Evolutionary conservation across 2,888 invertebrate genomes (phyloP).

Genomic region (Copidosoma aretas): DNA sequence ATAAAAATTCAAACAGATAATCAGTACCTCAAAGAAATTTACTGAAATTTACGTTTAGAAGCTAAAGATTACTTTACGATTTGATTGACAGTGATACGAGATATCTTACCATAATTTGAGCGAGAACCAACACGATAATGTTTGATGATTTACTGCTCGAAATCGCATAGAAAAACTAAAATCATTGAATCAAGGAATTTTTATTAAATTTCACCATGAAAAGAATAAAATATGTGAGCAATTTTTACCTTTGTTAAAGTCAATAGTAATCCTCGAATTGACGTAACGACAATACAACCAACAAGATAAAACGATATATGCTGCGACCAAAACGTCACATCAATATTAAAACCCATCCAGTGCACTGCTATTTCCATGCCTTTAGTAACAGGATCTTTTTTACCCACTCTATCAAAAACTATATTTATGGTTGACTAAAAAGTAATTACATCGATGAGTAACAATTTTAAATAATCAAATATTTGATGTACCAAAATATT

Average conservation of each 20-base stretch:
- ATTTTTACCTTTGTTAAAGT: conserved; percentile 89
- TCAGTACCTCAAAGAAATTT: background rate
- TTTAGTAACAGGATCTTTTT: conserved; percentile 96
- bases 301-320: conserved; percentile 96
- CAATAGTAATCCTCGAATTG: conserved; percentile 92
- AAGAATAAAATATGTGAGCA: background rate
- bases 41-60: background rate
- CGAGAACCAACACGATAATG: conserved; percentile 93
- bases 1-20: background rate
- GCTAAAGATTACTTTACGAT: conserved; percentile 5
- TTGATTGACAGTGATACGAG: conserved; percentile 8
- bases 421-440: conserved; percentile 94
- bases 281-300: conserved; percentile 97
- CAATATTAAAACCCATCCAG: conserved; percentile 94
- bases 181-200: conserved; percentile 49
- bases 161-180: conserved; percentile 98
- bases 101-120: conserved; percentile 89
- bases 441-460: background rate
- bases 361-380: conserved; percentile 96
- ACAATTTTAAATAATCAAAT: background rate
- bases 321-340: conserved; percentile 99
- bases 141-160: conserved; percentile 99
- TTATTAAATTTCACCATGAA: conserved; percentile 3
- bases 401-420: conserved; percentile 97
- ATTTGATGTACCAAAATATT: conserved; percentile 1